phyloP scores from a whole-genome alignment of 2,888 invertebrate genomes.

The Mechanitis messenoides region DNA sequence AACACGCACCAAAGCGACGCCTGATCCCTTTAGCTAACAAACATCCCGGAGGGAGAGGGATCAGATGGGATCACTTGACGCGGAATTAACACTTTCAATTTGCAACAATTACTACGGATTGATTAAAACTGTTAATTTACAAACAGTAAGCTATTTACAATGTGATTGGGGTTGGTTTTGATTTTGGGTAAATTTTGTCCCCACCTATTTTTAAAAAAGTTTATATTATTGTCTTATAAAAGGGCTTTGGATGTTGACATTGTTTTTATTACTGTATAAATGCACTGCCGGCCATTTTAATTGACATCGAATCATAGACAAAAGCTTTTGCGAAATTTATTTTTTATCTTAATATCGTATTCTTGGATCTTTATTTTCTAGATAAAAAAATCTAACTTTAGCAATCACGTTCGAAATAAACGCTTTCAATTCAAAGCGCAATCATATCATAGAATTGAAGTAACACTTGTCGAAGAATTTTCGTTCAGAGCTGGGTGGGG shows the following conservation, averaged over 20 bases:
- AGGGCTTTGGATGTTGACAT: too few species aligned
- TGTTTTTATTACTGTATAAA: too few species aligned
- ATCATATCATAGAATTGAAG: slow-evolving; percentile 35
- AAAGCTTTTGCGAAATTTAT: too few species aligned
- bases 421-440: slow-evolving; percentile 12
- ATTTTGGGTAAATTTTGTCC: neutral
- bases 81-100: slow-evolving; percentile 51
- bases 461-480: slow-evolving; percentile 44
- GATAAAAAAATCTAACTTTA: neutral
- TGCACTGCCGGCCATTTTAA: too few species aligned
- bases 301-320: too few species aligned
- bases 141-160: slow-evolving; percentile 28
- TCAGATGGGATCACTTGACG: slow-evolving; percentile 55
- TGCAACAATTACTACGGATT: slow-evolving; percentile 57
- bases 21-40: slow-evolving; percentile 63
- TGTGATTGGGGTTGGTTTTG: neutral
- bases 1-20: slow-evolving; percentile 51
- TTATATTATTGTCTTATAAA: too few species aligned
- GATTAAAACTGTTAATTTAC: slow-evolving; percentile 9
- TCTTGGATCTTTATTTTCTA: too few species aligned
- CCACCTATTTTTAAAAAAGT: too few species aligned
- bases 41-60: slow-evolving; percentile 60
- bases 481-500: slow-evolving; percentile 56
- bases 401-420: slow-evolving; percentile 12
- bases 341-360: too few species aligned